Base-by-base conservation (phyloP, 2,113 vertebrate species). In the Parus major region DNA sequence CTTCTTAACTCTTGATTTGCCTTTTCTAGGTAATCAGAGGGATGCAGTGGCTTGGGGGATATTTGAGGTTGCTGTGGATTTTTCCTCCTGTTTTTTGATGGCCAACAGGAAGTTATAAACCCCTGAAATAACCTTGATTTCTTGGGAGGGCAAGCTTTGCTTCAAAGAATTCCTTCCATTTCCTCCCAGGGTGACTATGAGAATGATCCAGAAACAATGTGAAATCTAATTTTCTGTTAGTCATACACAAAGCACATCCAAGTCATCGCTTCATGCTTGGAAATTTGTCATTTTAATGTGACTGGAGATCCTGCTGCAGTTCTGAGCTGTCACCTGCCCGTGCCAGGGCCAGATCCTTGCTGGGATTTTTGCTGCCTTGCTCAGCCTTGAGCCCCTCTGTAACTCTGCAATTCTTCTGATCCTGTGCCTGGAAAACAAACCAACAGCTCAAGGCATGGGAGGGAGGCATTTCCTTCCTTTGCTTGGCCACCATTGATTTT, bases 81-180 rank as follows among this genome's bases (percentile, higher is more conserved):
- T 95, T 85, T 36, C 55, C 68, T 94, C 47, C 53, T 82, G 36
- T 56, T 86, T 93, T 42, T 46, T 86, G 52, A 25, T 21, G 57
- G 69, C 21, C 22, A 65, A 39, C 1, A 3, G 72, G 92, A 94
- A 83, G 36, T 60, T 44, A 80, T 15, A 77, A 92, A 57, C 10
- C n/a, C 35, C 47, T 82, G 72, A 57, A 71, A 86, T 47, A 76
- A 60, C 52, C 60, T 86, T 42, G 44, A 29, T 93, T 88, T 84
- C 39, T 25, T 24, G 8, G 20, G 15, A 60, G 25, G 11, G 14
- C 13, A 31, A 0, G 1, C 20, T 83, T 65, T n/a, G 12, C 60
- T 88, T 86, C 84, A 53, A 36, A 76, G 55, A 49, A 49, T 18
- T n/a, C 42, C 1, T 20, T 47, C 33, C 1, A 0, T 46, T 91